phyloP scores from a whole-genome alignment of 2,113 vertebrate genomes.

The Mirounga angustirostris region DNA sequence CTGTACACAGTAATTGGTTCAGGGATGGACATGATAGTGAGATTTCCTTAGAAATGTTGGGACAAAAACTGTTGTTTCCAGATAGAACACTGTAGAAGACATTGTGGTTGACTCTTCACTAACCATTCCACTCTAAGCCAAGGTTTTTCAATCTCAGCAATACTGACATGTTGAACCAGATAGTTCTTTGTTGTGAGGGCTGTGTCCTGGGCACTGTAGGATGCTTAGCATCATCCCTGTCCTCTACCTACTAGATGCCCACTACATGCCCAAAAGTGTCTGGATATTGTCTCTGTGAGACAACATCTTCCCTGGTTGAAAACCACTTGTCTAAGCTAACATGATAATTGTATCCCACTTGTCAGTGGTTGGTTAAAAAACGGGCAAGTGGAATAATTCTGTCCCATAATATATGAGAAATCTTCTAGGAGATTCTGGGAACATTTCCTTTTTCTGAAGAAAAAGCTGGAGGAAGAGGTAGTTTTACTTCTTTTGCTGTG shows the following conservation, averaged over 20 bases:
- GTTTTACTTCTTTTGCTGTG: not conserved
- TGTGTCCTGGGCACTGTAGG: not conserved
- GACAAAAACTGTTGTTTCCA: not conserved
- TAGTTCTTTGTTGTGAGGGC: not conserved
- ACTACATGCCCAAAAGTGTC: not conserved
- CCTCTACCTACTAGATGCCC: not conserved
- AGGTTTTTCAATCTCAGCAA: not conserved
- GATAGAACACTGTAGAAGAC: not conserved
- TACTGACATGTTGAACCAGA: not conserved
- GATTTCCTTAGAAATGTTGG: slow-evolving; percentile 17
- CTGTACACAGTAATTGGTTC: not conserved
- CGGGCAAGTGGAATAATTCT: not conserved
- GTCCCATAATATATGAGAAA: not conserved
- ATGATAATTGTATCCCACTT: not conserved
- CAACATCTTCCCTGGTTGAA: not conserved
- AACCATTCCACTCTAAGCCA: not conserved
- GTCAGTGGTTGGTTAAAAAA: not conserved
- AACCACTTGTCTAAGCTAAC: not conserved
- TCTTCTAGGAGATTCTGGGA: slow-evolving; percentile 8
- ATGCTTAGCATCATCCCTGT: not conserved
- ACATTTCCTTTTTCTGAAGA: slow-evolving; percentile 34
- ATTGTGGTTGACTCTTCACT: not conserved
- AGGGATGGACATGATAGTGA: not conserved
- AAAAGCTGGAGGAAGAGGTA: slow-evolving; percentile 10
- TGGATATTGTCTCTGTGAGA: not conserved